Conservation (phyloP, 2,888 invertebrate genomes). For the Eupithecia abbreviata region DNA sequence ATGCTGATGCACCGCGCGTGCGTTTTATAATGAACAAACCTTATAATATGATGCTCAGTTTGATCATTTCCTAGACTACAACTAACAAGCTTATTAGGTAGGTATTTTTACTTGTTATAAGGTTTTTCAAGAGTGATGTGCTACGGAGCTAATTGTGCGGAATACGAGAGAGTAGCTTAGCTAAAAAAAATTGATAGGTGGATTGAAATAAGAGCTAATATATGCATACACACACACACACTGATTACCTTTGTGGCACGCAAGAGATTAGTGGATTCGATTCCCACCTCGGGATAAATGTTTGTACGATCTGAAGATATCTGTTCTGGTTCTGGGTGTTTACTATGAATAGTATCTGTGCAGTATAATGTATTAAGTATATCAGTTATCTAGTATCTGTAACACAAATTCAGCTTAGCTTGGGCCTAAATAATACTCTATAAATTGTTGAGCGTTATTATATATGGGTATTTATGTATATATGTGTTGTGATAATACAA, state of each 20-base stretch:
- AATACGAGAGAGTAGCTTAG: background rate
- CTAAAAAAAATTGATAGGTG: background rate
- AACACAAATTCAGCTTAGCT: too few relatives aligned
- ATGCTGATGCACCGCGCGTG: slow-evolving; percentile 51
- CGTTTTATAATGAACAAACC: slow-evolving; percentile 40
- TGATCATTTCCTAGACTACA: slow-evolving; percentile 1
- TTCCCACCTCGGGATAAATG: too few relatives aligned
- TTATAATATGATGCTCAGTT: slow-evolving; percentile 36
- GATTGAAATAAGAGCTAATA: background rate
- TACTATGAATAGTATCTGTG: too few relatives aligned
- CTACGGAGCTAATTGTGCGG: background rate
- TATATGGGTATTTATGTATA: too few relatives aligned
- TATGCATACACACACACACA: too few relatives aligned
- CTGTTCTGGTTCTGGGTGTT: too few relatives aligned
- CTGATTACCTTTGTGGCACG: too few relatives aligned
- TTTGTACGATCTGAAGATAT: too few relatives aligned
- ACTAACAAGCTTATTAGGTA: background rate
- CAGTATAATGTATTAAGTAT: too few relatives aligned
- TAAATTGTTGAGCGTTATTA: background rate
- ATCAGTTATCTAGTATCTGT: too few relatives aligned
- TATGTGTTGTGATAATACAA: background rate
- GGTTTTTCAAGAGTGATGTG: background rate
- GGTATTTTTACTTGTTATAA: background rate
- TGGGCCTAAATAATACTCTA: too few relatives aligned
- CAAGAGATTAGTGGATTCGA: too few relatives aligned